These are phyloP conservation scores for Erebia ligea DNA, from an alignment of 2,888 invertebrate genomes.

Conservation along the genomic window DNA sequence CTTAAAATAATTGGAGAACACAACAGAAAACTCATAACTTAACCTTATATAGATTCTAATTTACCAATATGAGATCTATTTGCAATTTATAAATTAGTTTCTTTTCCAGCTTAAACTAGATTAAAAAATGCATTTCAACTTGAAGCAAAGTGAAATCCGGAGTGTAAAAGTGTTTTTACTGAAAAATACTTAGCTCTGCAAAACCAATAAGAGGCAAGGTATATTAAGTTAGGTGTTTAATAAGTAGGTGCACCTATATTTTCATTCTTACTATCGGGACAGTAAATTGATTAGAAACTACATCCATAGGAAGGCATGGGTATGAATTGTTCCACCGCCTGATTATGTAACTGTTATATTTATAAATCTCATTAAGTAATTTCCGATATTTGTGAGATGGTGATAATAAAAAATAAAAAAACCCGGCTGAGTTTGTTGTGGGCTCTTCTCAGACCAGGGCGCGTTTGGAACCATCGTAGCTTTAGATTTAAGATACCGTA, in stretches of 20 bases:
- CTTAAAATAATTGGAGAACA: background rate
- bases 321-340: no score
- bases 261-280: background rate
- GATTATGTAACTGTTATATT: no score
- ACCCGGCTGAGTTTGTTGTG: no score
- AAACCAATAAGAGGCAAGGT: constrained; percentile 24
- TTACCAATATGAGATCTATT: background rate
- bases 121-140: constrained; percentile 13
- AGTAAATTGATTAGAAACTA: no score
- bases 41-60: background rate
- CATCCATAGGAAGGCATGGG: no score
- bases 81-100: constrained; percentile 14
- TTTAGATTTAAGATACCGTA: no score
- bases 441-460: no score
- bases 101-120: background rate
- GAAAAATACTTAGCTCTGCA: constrained; percentile 22
- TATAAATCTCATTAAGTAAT: no score
- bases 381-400: no score
- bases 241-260: constrained; percentile 2
- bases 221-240: constrained; percentile 28
- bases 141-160: constrained; percentile 17
- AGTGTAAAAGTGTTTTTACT: constrained; percentile 22
- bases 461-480: no score
- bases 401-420: no score
- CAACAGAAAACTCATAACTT: background rate